A percentile compares a stretch with the other conserved stretches of the same genome.
Conservation (phyloP, 1,140 invertebrate genomes). For the Drosophila sturtevanti region DNA sequence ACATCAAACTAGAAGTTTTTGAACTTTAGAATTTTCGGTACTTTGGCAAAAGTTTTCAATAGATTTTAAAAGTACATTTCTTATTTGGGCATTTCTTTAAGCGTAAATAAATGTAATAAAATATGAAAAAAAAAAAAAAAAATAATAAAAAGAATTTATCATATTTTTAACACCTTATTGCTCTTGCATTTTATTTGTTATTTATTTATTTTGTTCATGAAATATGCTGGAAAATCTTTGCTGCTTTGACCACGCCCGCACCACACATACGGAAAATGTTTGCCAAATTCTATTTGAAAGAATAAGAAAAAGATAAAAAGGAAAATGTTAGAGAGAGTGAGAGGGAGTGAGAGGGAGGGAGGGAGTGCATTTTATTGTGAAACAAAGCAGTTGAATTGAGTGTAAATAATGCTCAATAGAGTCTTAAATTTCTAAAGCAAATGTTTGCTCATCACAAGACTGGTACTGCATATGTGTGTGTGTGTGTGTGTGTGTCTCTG, state of each 20-base stretch:
- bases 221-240: no score
- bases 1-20: not conserved
- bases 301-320: slow-evolving; percentile 14
- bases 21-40: not conserved
- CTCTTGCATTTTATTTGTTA: no score
- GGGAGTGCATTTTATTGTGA: not conserved
- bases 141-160: no score
- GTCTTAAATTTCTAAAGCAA: slow-evolving; percentile 42
- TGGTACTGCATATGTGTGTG: no score
- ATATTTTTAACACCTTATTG: not conserved
- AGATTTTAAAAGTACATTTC: not conserved
- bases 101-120: not conserved
- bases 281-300: no score
- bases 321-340: slow-evolving; percentile 8
- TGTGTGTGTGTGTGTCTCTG: no score
- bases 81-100: not conserved
- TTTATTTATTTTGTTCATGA: no score
- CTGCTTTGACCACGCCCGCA: no score
- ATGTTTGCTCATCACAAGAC: slow-evolving; percentile 23
- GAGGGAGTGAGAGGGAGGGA: no score
- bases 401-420: slow-evolving; percentile 51
- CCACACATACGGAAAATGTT: no score
- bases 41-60: not conserved
- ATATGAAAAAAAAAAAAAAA: not conserved
- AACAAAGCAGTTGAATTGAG: slow-evolving; percentile 40